Percentiles rank a stretch among this genome's conserved stretches.
Conservation (phyloP, 2,888 invertebrate species). For the Pollenia griseotomentosa region DNA sequence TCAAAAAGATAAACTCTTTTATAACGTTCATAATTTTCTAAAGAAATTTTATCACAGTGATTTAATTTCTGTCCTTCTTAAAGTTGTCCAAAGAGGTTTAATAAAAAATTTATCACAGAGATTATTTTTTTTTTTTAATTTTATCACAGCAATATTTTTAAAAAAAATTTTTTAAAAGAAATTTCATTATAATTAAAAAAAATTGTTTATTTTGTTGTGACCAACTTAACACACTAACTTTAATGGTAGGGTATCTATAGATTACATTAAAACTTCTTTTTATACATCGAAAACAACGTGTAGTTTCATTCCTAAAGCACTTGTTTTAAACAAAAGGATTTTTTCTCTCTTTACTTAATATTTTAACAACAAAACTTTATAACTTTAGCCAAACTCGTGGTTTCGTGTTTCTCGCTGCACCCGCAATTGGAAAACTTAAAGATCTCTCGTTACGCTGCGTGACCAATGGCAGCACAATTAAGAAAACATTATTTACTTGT, state of each 20-base stretch:
- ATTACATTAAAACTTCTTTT: not conserved
- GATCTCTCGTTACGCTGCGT: conserved; percentile 55
- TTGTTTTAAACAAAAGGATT: conserved; percentile 29
- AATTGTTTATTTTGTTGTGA: no score
- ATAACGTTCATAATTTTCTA: no score
- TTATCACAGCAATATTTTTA: no score
- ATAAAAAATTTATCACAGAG: no score
- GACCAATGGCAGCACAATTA: conserved; percentile 71
- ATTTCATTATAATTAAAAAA: no score
- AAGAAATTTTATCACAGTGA: no score
- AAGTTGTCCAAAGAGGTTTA: no score
- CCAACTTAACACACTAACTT: no score
- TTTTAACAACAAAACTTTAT: conserved; percentile 5
- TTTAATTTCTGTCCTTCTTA: no score
- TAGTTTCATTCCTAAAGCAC: not conserved
- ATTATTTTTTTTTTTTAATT: no score
- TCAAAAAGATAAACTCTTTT: no score
- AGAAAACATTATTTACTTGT: conserved; percentile 55
- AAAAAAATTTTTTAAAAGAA: no score
- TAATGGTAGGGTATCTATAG: not conserved
- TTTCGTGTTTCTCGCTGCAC: not conserved
- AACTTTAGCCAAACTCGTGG: conserved; percentile 32
- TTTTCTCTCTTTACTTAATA: not conserved
- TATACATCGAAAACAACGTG: not conserved
- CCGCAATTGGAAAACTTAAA: conserved; percentile 34